A percentile compares a stretch with the other conserved stretches of the same genome.
These are phyloP conservation scores for Alectoris magna DNA, from an alignment of 2,797 vertebrate genomes.

Conservation along the genomic window DNA sequence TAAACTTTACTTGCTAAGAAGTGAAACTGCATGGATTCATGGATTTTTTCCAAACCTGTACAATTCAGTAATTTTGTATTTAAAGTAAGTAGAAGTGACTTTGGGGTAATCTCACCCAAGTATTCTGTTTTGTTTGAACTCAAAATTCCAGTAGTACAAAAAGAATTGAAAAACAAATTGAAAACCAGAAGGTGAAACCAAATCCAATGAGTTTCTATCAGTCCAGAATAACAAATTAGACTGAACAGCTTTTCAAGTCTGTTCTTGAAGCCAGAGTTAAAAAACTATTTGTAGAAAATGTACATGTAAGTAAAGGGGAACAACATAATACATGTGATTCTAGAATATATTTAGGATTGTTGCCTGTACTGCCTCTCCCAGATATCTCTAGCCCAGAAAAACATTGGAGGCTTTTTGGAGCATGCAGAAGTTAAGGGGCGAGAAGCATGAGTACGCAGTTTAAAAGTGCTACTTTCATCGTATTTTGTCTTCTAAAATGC, in stretches of 20 bases:
- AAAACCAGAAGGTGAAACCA: neutral
- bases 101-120: neutral
- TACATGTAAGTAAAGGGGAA: neutral
- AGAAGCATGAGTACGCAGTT: neutral
- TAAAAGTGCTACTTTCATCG: neutral
- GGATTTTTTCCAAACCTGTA: neutral
- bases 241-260: neutral
- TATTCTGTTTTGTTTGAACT: neutral
- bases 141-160: neutral
- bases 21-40: neutral
- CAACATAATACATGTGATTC: neutral
- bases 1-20: neutral
- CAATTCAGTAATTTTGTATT: neutral
- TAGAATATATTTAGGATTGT: neutral
- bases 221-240: neutral
- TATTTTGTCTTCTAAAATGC: neutral
- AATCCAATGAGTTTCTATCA: neutral
- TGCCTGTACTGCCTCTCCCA: neutral
- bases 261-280: neutral
- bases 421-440: neutral
- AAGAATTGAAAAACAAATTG: neutral
- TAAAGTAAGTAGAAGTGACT: neutral
- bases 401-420: fast-evolving
- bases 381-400: neutral
- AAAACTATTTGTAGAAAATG: neutral